Base-by-base conservation (phyloP, 2,113 vertebrate genomes). In the Odobenus rosmarus region DNA sequence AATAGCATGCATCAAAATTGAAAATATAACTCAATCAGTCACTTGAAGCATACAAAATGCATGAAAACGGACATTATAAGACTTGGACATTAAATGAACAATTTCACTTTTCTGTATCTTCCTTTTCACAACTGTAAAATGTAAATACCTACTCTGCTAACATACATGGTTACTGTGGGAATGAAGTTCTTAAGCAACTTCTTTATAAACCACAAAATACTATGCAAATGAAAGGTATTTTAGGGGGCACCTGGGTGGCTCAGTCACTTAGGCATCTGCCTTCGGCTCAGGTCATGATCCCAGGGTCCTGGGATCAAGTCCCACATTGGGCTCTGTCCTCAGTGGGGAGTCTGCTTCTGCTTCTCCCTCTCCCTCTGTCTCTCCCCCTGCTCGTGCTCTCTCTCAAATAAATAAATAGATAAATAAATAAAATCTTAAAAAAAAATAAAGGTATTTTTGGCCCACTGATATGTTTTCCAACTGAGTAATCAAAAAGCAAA, bases 11-110 rank as follows among this genome's bases (percentile, higher is more conserved):
- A 90, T 57, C 28, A 76, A 92, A 93, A 91, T 14, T 92, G 12
- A 61, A 77, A 94, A 39, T 92, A 69, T 28, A 51, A 95, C 71
- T 19, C 24, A 86, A 77, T 89, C 28, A 93, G 71, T 92, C 28
- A 93, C 9, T 0, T 46, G 23, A 88, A 57, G 46, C 57, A 79
- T 33, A 67, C 16, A 28, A 69, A 93, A 95, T 72, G 13, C 31
- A 59, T 51, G 31, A 85, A 67, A 83, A 90, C 51, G 31, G 16
- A 86, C 79, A 59, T 31, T 36, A 4, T 74, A 53, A 83, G 24
- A 46, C 36, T 57, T 79, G 1, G 11, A 51, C 15, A 39, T 91
- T 67, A 87, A 74, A 53, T 1, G 18, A 53, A 53, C 1, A 23
- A 53, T 64, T 33, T 49, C 62, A 83, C 36, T 53, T 76, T 82